These are phyloP conservation scores for Rhadina sibilatrix DNA, from an alignment of 2,113 vertebrate genomes.

Conservation along the genomic window DNA sequence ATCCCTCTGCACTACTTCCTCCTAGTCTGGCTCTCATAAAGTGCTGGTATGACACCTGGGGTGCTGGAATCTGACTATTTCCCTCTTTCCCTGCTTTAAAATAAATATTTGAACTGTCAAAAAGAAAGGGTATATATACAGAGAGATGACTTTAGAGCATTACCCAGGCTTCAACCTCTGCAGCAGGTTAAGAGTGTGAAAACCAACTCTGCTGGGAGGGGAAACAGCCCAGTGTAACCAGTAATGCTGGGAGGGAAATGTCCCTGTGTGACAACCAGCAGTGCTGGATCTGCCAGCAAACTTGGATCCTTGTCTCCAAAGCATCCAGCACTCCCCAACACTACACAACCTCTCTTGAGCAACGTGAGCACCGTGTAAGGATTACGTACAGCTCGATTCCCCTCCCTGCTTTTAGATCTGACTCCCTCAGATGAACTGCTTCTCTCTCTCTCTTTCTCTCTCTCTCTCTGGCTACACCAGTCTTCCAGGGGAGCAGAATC, in stretches of 20 bases:
- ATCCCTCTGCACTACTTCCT: background rate
- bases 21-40: background rate
- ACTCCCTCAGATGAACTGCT: background rate
- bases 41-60: background rate
- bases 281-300: background rate
- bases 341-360: background rate
- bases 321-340: background rate
- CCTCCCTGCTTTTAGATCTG: background rate
- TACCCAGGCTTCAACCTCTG: background rate
- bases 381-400: background rate
- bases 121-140: background rate
- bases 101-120: background rate
- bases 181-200: background rate
- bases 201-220: background rate
- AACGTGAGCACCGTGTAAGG: accelerated
- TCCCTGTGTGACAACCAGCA: background rate
- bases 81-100: background rate
- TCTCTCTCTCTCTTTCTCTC: background rate
- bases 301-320: background rate
- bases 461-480: background rate
- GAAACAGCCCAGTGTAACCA: background rate
- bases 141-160: accelerated
- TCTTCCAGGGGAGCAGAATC: background rate
- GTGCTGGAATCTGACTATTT: background rate
- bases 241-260: background rate